A percentile compares a stretch with the other conserved stretches of the same genome.
Evolutionary conservation across 35 echinoderm and acorn worm species (phyloP).

Genomic region (Anneissia japonica): DNA sequence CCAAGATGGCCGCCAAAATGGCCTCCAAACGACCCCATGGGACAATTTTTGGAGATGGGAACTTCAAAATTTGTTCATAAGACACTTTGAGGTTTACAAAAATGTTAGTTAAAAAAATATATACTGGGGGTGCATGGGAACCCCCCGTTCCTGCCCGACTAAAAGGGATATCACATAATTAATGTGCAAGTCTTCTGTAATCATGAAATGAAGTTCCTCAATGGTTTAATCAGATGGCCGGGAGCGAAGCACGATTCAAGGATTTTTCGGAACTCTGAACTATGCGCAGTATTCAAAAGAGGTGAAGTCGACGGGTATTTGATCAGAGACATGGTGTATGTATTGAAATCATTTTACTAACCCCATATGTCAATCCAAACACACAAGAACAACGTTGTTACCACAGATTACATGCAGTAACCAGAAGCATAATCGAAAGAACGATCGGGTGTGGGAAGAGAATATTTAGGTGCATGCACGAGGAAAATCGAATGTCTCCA

Average conservation of each 20-base stretch:
- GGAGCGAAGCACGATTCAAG: background rate
- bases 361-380: too few relatives aligned
- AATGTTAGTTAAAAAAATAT: too few relatives aligned
- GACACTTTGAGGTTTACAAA: too few relatives aligned
- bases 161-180: background rate
- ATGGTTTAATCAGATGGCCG: background rate
- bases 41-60: too few relatives aligned
- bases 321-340: background rate
- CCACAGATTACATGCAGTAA: background rate
- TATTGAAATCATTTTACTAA: background rate
- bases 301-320: background rate
- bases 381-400: background rate
- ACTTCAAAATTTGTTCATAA: too few relatives aligned
- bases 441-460: background rate
- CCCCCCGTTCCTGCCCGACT: too few relatives aligned
- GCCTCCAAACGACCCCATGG: too few relatives aligned
- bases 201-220: background rate
- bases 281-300: background rate
- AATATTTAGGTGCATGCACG: background rate
- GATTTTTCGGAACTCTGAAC: too few relatives aligned
- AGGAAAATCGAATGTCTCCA: background rate
- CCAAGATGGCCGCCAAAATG: too few relatives aligned
- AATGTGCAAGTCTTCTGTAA: slow-evolving; percentile 18
- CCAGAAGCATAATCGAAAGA: background rate
- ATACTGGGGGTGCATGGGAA: too few relatives aligned